Base-by-base conservation (phyloP, 2,888 invertebrate species). In the Strigamia transsilvanica region DNA sequence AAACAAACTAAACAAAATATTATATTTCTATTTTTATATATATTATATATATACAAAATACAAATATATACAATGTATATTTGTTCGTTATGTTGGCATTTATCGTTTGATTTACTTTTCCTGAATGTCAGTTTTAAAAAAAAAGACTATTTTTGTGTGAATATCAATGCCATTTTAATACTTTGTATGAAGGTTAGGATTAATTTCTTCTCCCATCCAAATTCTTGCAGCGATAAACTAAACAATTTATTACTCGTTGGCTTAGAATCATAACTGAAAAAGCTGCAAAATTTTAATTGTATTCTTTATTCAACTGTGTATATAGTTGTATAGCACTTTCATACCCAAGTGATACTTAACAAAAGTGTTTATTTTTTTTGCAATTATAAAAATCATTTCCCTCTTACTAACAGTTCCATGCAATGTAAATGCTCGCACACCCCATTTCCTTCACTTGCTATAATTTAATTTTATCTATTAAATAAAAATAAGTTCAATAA, bases 311-410 rank as follows among this genome's bases (percentile, higher is more conserved):
- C 56, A 56, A 32, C 73, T 73, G 73, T 73, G 73, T 73, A 73
- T 27, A 73, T 73, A 73, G 23, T 73, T 73, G 73, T 73, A 73
- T 73, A 73, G 73, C 73, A 73, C 32, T 32, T 73, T 73, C 18
- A 56, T 56, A 56, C 18, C 56, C 56, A 18, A 56, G 56, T 56
- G 56, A 56, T 18, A 56, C 56, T 18, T 56, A 46, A 46, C 12
- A 15, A 42, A 42, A 1, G 42, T 42, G 27, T 27, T 38, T 38
- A 12, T 15, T 15, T 15, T n/a, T 42, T 46, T 46, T 46, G 46
- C 56, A 18, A 18, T 5, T 38, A 38, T 38, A 2, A 38, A 38
- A 38, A 38, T 56, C 56, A 56, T 18, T n/a, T 56, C 21, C 51
- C 18, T 56, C n/a, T 56, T 56, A 18, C 56, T 73, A 73, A 32